A percentile compares a stretch with the other conserved stretches of the same genome.
Conservation (phyloP, 2,113 vertebrate genomes). For the Fregetta grallaria region DNA sequence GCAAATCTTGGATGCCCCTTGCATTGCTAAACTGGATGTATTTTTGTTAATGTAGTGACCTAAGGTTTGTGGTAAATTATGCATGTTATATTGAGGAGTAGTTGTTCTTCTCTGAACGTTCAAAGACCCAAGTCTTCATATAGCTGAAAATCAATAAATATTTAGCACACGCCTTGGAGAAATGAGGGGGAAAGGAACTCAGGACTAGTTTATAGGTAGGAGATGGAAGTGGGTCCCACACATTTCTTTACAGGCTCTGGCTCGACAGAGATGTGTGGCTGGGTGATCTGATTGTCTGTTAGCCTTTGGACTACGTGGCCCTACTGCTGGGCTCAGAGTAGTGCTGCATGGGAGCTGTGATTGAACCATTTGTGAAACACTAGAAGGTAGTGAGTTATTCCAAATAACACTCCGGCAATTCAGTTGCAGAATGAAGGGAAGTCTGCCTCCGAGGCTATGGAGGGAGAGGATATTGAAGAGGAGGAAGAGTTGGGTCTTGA, state of each 20-base stretch:
- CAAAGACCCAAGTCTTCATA: neutral
- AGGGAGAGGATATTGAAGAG: constrained; percentile 71
- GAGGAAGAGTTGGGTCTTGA: constrained; percentile 56
- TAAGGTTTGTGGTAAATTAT: neutral
- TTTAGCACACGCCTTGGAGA: neutral
- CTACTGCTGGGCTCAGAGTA: neutral
- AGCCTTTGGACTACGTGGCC: neutral
- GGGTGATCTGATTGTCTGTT: neutral
- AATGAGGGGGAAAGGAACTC: neutral
- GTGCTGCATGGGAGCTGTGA: neutral
- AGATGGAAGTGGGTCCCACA: neutral
- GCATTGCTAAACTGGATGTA: neutral
- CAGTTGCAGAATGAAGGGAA: constrained; percentile 74
- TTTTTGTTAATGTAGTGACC: neutral
- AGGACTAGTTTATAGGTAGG: neutral
- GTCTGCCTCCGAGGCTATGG: constrained; percentile 52
- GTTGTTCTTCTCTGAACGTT: neutral
- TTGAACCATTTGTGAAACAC: neutral
- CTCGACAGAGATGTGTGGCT: neutral
- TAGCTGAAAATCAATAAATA: neutral
- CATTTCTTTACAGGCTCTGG: neutral
- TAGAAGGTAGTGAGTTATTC: neutral
- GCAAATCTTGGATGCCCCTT: neutral
- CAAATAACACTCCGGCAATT: neutral
- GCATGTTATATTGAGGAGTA: neutral